A percentile compares a stretch with the other conserved stretches of the same genome.
These are phyloP conservation scores for Prolemur simus DNA, from an alignment of 2,113 vertebrate species.

Conservation along the genomic window DNA sequence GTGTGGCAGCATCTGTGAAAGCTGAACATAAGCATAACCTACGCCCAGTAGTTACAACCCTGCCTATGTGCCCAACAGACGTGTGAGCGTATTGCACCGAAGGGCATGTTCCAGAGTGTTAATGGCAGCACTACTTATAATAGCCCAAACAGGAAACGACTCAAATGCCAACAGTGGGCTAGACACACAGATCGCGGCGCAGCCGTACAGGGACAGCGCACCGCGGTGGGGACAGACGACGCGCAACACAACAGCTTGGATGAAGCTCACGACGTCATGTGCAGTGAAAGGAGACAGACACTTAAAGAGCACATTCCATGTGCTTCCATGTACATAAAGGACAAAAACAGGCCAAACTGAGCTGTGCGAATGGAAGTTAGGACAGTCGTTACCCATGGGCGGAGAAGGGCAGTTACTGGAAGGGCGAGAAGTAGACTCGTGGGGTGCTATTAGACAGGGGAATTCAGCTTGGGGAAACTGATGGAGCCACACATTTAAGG, in stretches of 20 bases:
- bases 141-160: neutral
- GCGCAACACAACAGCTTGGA: neutral
- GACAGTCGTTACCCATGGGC: neutral
- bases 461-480: neutral
- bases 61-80: neutral
- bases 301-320: neutral
- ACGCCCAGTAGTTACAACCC: neutral
- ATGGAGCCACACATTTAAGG: neutral
- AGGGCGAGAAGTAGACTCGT: neutral
- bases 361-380: neutral
- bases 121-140: neutral
- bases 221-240: neutral
- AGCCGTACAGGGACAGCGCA: no score
- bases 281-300: neutral
- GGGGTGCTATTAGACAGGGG: neutral
- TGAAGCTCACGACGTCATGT: no score
- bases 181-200: no score
- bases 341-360: neutral
- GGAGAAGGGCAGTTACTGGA: neutral
- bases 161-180: neutral
- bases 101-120: neutral
- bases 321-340: neutral
- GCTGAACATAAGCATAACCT: accelerated
- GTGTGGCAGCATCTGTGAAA: neutral
- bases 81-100: neutral